phyloP scores from a whole-genome alignment of 2,113 vertebrate genomes.

The Notarius quadriscutis region DNA sequence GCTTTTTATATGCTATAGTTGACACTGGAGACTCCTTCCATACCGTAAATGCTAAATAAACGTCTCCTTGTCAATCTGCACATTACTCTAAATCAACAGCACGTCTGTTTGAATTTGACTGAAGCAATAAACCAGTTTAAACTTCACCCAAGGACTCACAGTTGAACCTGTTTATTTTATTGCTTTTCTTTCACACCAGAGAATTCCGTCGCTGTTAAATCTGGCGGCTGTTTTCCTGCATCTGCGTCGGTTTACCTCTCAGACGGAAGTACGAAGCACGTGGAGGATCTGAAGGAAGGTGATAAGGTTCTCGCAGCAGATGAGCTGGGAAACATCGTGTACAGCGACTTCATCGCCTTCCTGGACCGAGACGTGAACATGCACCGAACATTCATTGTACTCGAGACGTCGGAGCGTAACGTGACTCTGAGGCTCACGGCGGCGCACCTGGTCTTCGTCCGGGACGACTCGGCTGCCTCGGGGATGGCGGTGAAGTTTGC shows the following conservation, averaged over 20 bases:
- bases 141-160: background rate
- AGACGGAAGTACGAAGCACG: slow-evolving; percentile 80
- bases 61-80: background rate
- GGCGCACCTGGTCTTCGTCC: slow-evolving; percentile 88
- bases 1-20: background rate
- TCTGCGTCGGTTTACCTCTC: slow-evolving; percentile 83
- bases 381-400: slow-evolving; percentile 84
- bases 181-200: slow-evolving; percentile 68
- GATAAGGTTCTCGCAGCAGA: slow-evolving; percentile 87
- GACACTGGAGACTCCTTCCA: background rate
- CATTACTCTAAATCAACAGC: no score
- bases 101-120: background rate
- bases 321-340: slow-evolving; percentile 76
- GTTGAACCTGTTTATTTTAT: background rate
- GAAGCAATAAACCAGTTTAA: background rate
- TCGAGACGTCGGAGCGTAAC: slow-evolving; percentile 81
- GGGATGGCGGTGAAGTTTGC: slow-evolving; percentile 72
- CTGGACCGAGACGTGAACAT: slow-evolving; percentile 81
- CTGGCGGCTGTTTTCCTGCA: slow-evolving; percentile 93
- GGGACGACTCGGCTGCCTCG: slow-evolving; percentile 53
- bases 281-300: slow-evolving; percentile 81
- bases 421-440: slow-evolving; percentile 84
- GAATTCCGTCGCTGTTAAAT: slow-evolving; percentile 95
- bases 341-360: slow-evolving; percentile 93
- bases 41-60: background rate